Conservation (phyloP, 2,113 vertebrate genomes). For the Antechinus flavipes region DNA sequence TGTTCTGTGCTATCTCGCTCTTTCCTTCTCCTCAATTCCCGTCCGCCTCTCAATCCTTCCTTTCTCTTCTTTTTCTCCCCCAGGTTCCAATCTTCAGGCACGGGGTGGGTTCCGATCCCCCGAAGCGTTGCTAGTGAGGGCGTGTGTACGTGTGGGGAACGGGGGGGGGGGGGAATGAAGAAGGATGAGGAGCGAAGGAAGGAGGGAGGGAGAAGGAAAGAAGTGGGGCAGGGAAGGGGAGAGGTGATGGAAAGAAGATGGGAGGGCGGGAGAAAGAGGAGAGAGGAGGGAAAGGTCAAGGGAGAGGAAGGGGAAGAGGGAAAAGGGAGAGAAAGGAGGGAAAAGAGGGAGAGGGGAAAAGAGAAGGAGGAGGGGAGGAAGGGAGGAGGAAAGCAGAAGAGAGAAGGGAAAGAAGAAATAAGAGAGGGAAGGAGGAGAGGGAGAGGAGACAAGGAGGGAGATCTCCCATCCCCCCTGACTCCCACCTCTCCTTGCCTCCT, state of each 20-base stretch:
- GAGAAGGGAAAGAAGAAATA: background rate
- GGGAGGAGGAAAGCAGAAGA: no score
- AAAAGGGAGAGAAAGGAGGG: background rate
- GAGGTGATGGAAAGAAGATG: background rate
- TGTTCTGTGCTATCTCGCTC: background rate
- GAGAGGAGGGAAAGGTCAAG: background rate
- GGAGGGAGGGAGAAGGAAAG: background rate
- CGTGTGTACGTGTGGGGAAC: no score
- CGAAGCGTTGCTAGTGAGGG: background rate
- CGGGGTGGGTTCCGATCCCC: background rate
- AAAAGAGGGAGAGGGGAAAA: background rate
- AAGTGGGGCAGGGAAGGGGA: background rate
- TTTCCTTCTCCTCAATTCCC: slow-evolving; percentile 71
- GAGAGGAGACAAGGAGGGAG: background rate
- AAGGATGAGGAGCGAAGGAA: background rate
- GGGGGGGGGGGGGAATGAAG: background rate
- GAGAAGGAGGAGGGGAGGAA: background rate
- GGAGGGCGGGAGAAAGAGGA: background rate
- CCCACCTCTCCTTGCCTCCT: background rate
- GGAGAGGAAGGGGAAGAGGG: background rate
- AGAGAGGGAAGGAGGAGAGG: background rate
- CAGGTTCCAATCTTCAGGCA: slow-evolving; percentile 82
- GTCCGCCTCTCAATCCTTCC: background rate
- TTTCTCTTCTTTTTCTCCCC: slow-evolving; percentile 79
- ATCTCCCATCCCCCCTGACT: background rate